Percentiles rank a stretch among this genome's conserved stretches.
Conservation (phyloP, 2,888 invertebrate genomes). For the Synanthedon myopaeformis region DNA sequence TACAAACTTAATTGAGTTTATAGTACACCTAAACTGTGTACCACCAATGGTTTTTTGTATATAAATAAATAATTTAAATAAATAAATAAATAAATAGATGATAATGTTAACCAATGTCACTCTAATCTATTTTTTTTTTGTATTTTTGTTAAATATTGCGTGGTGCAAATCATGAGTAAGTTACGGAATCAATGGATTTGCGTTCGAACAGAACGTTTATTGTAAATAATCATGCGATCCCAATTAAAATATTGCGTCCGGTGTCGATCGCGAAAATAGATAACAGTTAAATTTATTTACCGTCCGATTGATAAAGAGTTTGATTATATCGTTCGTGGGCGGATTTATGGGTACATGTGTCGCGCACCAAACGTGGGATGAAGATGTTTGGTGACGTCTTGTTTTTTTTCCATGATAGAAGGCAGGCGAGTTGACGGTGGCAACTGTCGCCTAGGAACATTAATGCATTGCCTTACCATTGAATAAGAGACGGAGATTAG, state of each 20-base stretch:
- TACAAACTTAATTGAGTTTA: too few species aligned
- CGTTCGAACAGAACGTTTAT: constrained; percentile 12
- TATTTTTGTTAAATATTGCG: too few species aligned
- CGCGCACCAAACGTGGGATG: constrained; percentile 9
- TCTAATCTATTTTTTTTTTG: too few species aligned
- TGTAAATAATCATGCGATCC: constrained; percentile 27
- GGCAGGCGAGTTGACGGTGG: background rate
- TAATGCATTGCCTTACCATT: too few species aligned
- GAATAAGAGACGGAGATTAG: too few species aligned
- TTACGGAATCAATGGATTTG: background rate
- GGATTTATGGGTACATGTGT: constrained; percentile 29
- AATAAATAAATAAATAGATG: too few species aligned
- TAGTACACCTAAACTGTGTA: too few species aligned
- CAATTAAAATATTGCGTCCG: constrained; percentile 21
- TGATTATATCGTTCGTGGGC: constrained; percentile 25
- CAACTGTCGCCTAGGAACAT: too few species aligned
- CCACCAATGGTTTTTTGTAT: too few species aligned
- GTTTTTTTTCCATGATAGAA: background rate
- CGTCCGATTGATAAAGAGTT: constrained; percentile 29
- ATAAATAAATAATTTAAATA: too few species aligned
- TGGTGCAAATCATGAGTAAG: too few species aligned
- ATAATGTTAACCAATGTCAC: too few species aligned
- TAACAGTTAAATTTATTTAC: constrained; percentile 27
- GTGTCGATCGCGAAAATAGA: constrained; percentile 16
- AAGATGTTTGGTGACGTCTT: background rate